phyloP scores from a whole-genome alignment of 2,113 vertebrate genomes.

The Gambusia holbrooki region DNA sequence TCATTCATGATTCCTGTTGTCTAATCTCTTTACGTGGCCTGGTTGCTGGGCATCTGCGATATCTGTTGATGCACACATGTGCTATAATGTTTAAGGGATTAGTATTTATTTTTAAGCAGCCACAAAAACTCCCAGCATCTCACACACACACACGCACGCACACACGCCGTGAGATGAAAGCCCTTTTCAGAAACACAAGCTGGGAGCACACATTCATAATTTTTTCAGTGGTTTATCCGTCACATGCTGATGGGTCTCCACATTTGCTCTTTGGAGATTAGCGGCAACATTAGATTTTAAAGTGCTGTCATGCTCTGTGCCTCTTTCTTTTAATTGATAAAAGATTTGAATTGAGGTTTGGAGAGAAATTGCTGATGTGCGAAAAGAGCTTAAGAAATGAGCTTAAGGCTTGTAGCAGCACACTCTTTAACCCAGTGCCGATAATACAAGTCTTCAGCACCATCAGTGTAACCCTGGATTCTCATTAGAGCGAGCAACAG shows the following conservation, averaged over 20 bases:
- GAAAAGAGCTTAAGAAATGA: constrained; percentile 23
- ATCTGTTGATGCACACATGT: constrained; percentile 56
- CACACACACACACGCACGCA: constrained; percentile 17
- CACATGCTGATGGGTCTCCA: constrained; percentile 59
- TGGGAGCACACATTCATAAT: constrained; percentile 66
- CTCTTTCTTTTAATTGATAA: constrained; percentile 53
- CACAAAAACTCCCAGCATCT: constrained; percentile 34
- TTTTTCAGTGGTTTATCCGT: constrained; percentile 57
- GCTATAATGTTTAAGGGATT: constrained; percentile 58
- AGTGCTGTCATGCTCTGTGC: constrained; percentile 11
- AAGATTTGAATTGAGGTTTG: constrained; percentile 57
- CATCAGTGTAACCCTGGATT: not conserved
- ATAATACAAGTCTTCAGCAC: constrained; percentile 37
- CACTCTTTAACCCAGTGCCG: constrained; percentile 48
- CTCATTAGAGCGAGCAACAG: constrained; percentile 58
- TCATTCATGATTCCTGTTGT: constrained; percentile 66
- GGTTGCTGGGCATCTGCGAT: constrained; percentile 39
- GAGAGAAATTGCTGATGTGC: constrained; percentile 27
- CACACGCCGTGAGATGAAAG: constrained; percentile 22
- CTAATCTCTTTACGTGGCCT: constrained; percentile 46
- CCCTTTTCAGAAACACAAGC: constrained; percentile 49
- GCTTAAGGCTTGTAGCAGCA: constrained; percentile 17
- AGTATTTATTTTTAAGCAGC: constrained; percentile 45
- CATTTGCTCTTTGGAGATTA: constrained; percentile 60
- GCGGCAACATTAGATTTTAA: constrained; percentile 20